Evolutionary conservation across 2,113 vertebrate species (phyloP), one percentile per base, ranked within the genome.

Genomic region (Thryonomys swinderianus): DNA sequence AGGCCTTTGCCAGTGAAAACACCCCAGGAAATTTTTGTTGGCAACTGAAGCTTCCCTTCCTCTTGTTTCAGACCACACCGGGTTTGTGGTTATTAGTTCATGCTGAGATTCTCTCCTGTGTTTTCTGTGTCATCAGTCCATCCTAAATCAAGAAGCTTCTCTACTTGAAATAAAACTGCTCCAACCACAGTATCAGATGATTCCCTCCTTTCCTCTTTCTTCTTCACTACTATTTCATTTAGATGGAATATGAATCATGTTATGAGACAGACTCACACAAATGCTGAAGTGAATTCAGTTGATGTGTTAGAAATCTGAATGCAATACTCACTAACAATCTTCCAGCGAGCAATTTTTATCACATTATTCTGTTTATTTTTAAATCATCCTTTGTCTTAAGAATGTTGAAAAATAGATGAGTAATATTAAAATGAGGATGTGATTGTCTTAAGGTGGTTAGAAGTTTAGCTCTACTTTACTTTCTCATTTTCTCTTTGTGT

Each of bases 91-190:
- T 94, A 85, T 93, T 93, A 21, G 34, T 87, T 92, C 55, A 81
- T 40, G 48, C 6, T 78, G 34, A 87, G 32, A 3, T 0, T 94
- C 62, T 93, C 42, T 96, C 95, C 55, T 74, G 62, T 79, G n/a
- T 42, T 93, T 95, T 95, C 94, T 85, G 92, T 40, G 45, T 93
- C 84, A 85, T n/a, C 62, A 84, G 64, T 93, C 88, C 78, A 92
- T 27, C 34, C 62, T 45, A 42, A 95, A 93, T 88, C 23, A 80
- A 94, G 95, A 48, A 32, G 53, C 51, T 11, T 18, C 34, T 40
- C 27, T 17, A 25, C 4, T n/a, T 71, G 76, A 71, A 61, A 87
- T 40, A 40, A 85, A 78, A 13, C 13, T 66, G 30, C 40, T 57
- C 5, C 17, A 23, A 42, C 30, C 30, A 25, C 2, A 55, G 5